Evolutionary conservation across 92 coral and sea anemone species (phyloP).

Genomic region (Zoanthus gigantus): DNA sequence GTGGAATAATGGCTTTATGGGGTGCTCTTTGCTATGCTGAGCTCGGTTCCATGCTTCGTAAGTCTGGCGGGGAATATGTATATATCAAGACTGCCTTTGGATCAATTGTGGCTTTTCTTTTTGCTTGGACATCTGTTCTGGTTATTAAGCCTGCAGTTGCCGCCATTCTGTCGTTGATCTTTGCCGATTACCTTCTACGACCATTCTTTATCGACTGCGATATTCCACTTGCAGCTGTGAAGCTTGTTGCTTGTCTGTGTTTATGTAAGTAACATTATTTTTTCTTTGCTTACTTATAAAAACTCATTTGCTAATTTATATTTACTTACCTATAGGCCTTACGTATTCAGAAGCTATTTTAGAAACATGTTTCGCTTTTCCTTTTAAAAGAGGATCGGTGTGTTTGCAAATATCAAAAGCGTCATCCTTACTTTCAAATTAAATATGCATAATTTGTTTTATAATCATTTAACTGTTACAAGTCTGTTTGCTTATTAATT

Average conservation of each 20-base stretch:
- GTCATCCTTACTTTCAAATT: too few species aligned
- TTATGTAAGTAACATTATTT: conserved; percentile 64
- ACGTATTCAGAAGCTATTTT: too few species aligned
- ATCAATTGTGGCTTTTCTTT: conserved; percentile 71
- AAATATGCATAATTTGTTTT: too few species aligned
- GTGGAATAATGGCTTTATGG: conserved; percentile 80
- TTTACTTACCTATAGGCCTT: too few species aligned
- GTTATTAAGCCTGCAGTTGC: conserved; percentile 77
- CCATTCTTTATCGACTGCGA: conserved; percentile 80
- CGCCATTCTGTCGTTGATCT: conserved; percentile 80
- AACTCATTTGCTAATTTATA: too few species aligned
- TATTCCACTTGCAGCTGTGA: conserved; percentile 69
- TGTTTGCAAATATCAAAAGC: too few species aligned
- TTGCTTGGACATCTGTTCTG: conserved; percentile 83
- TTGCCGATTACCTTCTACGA: conserved; percentile 79
- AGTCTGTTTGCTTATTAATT: too few species aligned
- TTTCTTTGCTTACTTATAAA: too few species aligned
- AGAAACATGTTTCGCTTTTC: too few species aligned
- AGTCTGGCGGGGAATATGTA: conserved; percentile 85
- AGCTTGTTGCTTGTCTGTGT: conserved; percentile 76
- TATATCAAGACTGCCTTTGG: conserved; percentile 82
- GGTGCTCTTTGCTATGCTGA: conserved; percentile 86
- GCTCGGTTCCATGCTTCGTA: conserved; percentile 77
- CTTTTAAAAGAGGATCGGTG: too few species aligned
- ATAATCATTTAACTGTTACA: too few species aligned